Evolutionary conservation across 2,888 invertebrate genomes (phyloP).

Genomic region (Buathra laborator): DNA sequence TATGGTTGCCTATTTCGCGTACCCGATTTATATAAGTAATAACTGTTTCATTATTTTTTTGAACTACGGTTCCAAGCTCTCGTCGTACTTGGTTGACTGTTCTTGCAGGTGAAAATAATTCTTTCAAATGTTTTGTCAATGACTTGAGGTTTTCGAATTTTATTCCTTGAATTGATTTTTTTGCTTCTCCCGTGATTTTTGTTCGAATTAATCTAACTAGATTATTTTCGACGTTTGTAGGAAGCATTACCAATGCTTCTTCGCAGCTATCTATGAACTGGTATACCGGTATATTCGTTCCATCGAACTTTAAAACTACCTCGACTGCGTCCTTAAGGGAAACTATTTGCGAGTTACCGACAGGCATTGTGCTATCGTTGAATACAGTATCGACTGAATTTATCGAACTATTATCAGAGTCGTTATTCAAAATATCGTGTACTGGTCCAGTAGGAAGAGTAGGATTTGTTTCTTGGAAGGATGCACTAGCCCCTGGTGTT

Average conservation of each 20-base stretch:
- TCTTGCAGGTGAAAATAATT: constrained; percentile 20
- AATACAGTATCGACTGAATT: too few relatives aligned
- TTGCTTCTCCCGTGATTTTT: neutral
- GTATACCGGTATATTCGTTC: constrained; percentile 35
- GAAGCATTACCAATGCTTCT: constrained; percentile 31
- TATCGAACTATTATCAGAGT: too few relatives aligned
- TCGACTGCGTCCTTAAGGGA: too few relatives aligned
- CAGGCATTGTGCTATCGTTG: too few relatives aligned
- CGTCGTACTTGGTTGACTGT: too few relatives aligned
- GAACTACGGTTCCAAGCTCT: neutral
- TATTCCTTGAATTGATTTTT: neutral
- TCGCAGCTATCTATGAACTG: constrained; percentile 42
- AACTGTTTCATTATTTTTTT: constrained; percentile 22
- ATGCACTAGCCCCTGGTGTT: too few relatives aligned
- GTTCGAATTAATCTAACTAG: neutral
- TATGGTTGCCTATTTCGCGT: neutral
- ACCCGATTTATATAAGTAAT: neutral
- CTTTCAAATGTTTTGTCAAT: neutral
- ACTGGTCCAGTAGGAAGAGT: too few relatives aligned
- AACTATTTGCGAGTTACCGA: too few relatives aligned
- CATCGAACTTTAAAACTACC: too few relatives aligned
- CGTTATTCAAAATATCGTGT: too few relatives aligned
- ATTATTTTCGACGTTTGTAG: constrained; percentile 25
- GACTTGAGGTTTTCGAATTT: neutral
- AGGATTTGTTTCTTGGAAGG: too few relatives aligned